phyloP scores from a whole-genome alignment of 2,113 vertebrate species.

The Chrysemys picta region DNA sequence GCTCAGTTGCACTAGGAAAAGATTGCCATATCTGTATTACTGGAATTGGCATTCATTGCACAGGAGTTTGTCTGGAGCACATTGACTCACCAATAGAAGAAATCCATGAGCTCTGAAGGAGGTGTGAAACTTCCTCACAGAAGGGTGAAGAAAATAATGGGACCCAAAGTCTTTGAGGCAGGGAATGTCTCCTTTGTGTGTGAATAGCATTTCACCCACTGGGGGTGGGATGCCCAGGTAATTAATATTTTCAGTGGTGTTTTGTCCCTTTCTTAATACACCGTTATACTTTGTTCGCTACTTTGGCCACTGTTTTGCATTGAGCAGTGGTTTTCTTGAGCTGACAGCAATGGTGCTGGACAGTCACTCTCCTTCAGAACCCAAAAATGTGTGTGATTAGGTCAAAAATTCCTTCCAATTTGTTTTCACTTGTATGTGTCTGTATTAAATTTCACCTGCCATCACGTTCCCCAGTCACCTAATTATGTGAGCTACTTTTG shows the following conservation, averaged over 20 bases:
- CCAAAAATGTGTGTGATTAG: neutral
- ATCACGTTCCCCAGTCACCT: neutral
- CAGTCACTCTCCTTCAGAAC: neutral
- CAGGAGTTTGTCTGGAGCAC: conserved; percentile 30
- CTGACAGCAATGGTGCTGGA: neutral
- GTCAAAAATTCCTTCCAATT: neutral
- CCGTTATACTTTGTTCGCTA: accelerated
- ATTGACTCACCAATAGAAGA: conserved; percentile 20
- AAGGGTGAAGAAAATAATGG: neutral
- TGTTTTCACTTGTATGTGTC: neutral
- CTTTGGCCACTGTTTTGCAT: neutral
- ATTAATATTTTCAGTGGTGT: neutral
- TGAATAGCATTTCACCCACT: neutral
- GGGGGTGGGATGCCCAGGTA: neutral
- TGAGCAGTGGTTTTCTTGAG: neutral
- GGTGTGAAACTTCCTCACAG: conserved; percentile 13
- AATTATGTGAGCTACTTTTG: neutral
- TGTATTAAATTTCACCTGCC: neutral
- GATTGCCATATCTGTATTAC: conserved; percentile 45
- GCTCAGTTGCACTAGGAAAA: neutral
- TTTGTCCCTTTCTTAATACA: accelerated
- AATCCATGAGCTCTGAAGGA: neutral
- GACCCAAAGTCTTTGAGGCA: neutral
- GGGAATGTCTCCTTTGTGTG: neutral
- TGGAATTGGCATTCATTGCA: conserved; percentile 26